A percentile compares a stretch with the other conserved stretches of the same genome.
Conservation (phyloP, 2,113 vertebrate species). For the Perccottus glenii region DNA sequence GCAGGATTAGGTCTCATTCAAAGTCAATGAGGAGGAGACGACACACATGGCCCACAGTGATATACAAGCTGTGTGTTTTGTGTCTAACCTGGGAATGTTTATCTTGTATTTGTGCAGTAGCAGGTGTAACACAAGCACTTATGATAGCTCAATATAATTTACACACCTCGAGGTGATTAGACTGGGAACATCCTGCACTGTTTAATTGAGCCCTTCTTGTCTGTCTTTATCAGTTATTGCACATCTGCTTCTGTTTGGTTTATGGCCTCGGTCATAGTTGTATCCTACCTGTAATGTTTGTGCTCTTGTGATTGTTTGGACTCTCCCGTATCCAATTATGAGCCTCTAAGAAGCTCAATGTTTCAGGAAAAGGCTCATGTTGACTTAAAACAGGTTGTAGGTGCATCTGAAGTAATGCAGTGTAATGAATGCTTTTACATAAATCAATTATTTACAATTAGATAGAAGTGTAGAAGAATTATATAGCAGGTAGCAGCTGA, state of each 20-base stretch:
- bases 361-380: neutral
- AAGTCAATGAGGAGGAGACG: slow-evolving; percentile 23
- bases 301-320: neutral
- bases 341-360: too few relatives aligned
- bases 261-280: neutral
- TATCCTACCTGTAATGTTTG: neutral
- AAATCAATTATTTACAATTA: neutral
- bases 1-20: slow-evolving; percentile 37
- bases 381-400: neutral
- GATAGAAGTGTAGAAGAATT: neutral
- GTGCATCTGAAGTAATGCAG: neutral
- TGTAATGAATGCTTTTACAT: neutral
- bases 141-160: slow-evolving; percentile 27
- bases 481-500: neutral
- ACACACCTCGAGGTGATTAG: slow-evolving; percentile 38
- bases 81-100: slow-evolving; percentile 13
- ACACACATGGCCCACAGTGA: slow-evolving; percentile 3
- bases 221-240: neutral
- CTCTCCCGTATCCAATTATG: too few relatives aligned
- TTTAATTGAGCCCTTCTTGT: slow-evolving; percentile 31
- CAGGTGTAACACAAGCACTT: too few relatives aligned
- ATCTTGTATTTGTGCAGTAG: too few relatives aligned
- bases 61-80: slow-evolving; percentile 6
- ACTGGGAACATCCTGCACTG: slow-evolving; percentile 4
- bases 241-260: slow-evolving; percentile 3